Evolutionary conservation across 2,797 vertebrate species (phyloP).

Genomic region (Sparus aurata): DNA sequence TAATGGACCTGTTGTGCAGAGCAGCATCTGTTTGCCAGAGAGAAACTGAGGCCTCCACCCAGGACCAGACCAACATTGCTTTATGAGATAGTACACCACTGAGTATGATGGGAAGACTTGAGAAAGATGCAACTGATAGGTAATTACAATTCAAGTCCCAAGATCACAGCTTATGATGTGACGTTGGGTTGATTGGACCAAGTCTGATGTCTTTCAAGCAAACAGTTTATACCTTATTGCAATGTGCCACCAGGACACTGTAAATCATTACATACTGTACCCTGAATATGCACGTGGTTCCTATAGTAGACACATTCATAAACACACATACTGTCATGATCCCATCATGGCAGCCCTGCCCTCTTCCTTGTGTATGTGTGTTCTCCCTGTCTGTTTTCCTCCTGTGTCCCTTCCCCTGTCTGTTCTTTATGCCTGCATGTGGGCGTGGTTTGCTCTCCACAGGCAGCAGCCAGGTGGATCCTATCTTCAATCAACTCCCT

Average conservation of each 20-base stretch:
- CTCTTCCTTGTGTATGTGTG: no score
- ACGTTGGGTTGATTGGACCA: neutral
- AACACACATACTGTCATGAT: no score
- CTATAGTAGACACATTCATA: no score
- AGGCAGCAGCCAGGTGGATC: no score
- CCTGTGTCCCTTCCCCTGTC: no score
- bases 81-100: constrained; percentile 42
- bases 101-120: constrained; percentile 9
- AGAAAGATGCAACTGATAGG: constrained; percentile 8
- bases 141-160: no score
- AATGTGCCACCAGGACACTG: neutral
- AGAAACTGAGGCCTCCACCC: constrained; percentile 52
- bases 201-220: neutral
- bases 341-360: no score
- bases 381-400: no score
- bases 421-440: no score
- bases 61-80: constrained; percentile 51
- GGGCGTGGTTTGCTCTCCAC: no score
- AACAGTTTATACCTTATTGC: neutral
- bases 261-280: neutral
- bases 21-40: constrained; percentile 58
- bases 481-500: no score
- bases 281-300: neutral
- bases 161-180: neutral
- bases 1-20: constrained; percentile 58